Percentiles rank a stretch among this genome's conserved stretches.
These are phyloP conservation scores for Microcaecilia unicolor DNA, from an alignment of 2,797 vertebrate species.

Conservation along the genomic window DNA sequence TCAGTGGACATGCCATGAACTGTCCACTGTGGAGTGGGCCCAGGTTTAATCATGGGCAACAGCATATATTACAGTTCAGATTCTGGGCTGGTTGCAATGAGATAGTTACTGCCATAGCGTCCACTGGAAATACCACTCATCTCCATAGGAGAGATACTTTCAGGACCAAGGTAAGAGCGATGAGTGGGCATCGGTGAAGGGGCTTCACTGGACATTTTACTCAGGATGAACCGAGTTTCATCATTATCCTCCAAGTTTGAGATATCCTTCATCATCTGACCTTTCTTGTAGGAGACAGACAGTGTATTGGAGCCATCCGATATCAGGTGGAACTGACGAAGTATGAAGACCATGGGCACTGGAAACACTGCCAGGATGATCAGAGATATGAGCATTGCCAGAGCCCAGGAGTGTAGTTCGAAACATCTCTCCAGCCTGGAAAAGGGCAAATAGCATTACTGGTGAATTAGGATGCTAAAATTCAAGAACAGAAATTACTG, in stretches of 20 bases:
- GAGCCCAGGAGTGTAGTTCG: conserved; percentile 86
- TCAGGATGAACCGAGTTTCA: conserved; percentile 92
- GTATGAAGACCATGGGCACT: conserved; percentile 79
- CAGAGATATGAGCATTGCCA: conserved; percentile 78
- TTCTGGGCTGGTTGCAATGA: conserved; percentile 74
- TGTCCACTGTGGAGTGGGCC: too few species aligned
- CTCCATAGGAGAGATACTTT: conserved; percentile 80
- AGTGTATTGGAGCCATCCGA: conserved; percentile 92
- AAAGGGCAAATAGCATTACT: background rate
- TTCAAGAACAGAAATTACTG: background rate
- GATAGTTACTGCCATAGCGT: conserved; percentile 87
- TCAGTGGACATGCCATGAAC: too few species aligned
- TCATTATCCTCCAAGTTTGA: conserved; percentile 92
- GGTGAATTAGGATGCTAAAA: too few species aligned
- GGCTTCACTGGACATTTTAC: conserved; percentile 80
- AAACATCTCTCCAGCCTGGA: conserved; percentile 78
- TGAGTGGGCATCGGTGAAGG: conserved; percentile 91
- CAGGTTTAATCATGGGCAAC: too few species aligned
- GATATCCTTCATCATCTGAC: conserved; percentile 92
- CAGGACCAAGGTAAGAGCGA: conserved; percentile 85
- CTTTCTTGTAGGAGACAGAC: conserved; percentile 92
- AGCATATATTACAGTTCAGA: conserved; percentile 82
- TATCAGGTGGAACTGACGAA: conserved; percentile 80
- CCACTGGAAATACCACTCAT: conserved; percentile 75
- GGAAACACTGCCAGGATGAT: conserved; percentile 81